Percentiles rank a stretch among this genome's conserved stretches.
Evolutionary conservation across 2,888 invertebrate species (phyloP).

Genomic region (Meteorus cinctellus): DNA sequence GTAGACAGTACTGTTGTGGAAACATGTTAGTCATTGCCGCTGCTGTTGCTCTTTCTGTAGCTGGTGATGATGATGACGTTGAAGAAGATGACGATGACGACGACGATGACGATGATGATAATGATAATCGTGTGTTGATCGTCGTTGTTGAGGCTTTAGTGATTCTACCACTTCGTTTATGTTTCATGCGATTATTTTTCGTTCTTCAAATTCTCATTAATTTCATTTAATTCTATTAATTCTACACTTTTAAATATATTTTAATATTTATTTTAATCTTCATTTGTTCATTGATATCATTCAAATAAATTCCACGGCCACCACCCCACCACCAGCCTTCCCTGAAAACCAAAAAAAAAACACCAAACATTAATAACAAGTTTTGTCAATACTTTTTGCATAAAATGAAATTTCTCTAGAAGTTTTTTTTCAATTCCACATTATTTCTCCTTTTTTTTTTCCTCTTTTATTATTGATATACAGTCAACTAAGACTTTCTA

Average conservation of each 20-base stretch:
- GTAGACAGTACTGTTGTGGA: slow-evolving; percentile 92
- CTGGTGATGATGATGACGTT: slow-evolving; percentile 42
- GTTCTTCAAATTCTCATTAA: background rate
- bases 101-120: background rate
- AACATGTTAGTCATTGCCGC: slow-evolving; percentile 76
- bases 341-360: background rate
- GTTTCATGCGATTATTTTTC: slow-evolving; percentile 22
- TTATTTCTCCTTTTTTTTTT: background rate
- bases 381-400: background rate
- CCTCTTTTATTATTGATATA: background rate
- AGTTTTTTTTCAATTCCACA: slow-evolving; percentile 2
- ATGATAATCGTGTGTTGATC: background rate
- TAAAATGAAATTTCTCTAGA: slow-evolving; percentile 13
- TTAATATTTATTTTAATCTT: no score
- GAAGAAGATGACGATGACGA: background rate
- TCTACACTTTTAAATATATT: no score
- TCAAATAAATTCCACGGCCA: background rate
- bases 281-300: background rate
- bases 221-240: background rate
- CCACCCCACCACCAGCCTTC: background rate
- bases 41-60: slow-evolving; percentile 43
- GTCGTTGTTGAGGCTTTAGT: background rate
- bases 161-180: background rate
- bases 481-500: slow-evolving; percentile 13
- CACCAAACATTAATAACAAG: no score